These are phyloP conservation scores for Hydropotes inermis DNA, from an alignment of 2,113 vertebrate species.

Conservation along the genomic window DNA sequence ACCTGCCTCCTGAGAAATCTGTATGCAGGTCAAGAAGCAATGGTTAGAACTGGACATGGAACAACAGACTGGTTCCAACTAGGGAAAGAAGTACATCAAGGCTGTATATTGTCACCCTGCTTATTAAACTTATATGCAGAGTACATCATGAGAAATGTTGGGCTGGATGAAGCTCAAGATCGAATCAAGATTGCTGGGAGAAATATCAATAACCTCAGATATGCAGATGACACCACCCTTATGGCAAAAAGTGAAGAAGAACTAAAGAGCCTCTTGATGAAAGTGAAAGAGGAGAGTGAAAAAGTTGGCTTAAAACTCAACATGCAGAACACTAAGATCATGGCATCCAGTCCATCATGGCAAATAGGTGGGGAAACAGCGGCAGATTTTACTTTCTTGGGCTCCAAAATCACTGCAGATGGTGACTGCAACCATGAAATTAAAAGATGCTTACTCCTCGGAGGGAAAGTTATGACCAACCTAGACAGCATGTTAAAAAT, in stretches of 20 bases:
- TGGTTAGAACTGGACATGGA: not conserved
- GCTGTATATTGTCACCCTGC: not conserved
- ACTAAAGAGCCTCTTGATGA: not conserved
- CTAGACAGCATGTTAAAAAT: not conserved
- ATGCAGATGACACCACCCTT: not conserved
- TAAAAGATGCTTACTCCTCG: not conserved
- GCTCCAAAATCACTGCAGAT: not conserved
- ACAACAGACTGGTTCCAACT: not conserved
- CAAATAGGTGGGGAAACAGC: not conserved
- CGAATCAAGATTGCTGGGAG: not conserved
- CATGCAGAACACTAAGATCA: not conserved
- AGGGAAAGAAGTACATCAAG: fast-evolving
- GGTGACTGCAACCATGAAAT: not conserved
- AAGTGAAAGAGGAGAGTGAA: not conserved
- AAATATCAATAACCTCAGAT: not conserved
- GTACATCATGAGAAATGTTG: not conserved
- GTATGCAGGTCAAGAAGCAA: not conserved
- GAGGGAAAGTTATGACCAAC: not conserved
- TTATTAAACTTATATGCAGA: not conserved
- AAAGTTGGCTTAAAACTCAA: not conserved
- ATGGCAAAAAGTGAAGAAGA: not conserved
- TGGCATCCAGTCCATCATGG: not conserved
- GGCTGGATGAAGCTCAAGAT: not conserved
- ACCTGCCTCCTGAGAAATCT: not conserved
- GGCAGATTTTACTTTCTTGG: not conserved